phyloP scores from a whole-genome alignment of 2,797 vertebrate genomes.

The Pyrocephalus nanus region DNA sequence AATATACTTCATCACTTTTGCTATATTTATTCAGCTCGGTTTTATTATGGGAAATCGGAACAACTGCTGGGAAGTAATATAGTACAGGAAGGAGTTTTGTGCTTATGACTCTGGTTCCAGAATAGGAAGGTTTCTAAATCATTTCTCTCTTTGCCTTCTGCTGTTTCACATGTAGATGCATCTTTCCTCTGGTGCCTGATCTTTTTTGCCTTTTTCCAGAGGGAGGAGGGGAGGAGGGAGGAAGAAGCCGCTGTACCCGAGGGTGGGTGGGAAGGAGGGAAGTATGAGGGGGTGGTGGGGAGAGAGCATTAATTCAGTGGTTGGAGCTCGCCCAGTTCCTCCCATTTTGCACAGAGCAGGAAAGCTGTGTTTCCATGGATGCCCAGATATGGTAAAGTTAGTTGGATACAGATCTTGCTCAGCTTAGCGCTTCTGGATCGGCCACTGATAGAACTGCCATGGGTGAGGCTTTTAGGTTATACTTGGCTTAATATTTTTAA shows the following conservation, averaged over 20 bases:
- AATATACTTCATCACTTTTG: conserved; percentile 69
- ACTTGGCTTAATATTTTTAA: neutral
- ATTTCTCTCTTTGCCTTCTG: neutral
- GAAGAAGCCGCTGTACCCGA: neutral
- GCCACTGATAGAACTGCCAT: neutral
- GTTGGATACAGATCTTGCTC: neutral
- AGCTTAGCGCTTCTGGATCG: neutral
- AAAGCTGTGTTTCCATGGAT: neutral
- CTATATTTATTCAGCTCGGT: conserved; percentile 46
- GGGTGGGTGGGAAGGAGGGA: neutral
- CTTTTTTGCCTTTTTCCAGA: neutral
- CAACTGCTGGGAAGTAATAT: conserved; percentile 21
- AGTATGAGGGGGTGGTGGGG: neutral
- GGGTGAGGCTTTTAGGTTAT: conserved; percentile 54
- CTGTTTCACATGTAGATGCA: neutral
- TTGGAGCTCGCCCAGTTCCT: neutral
- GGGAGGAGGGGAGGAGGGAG: neutral
- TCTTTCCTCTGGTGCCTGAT: neutral
- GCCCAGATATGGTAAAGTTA: conserved; percentile 63
- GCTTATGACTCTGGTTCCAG: neutral
- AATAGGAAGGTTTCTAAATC: neutral
- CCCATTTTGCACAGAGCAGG: neutral
- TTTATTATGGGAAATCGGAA: conserved; percentile 32
- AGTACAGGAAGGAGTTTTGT: neutral
- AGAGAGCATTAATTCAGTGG: neutral